Base-by-base conservation (phyloP, 1,140 invertebrate species). In the Amyelois transitella region DNA sequence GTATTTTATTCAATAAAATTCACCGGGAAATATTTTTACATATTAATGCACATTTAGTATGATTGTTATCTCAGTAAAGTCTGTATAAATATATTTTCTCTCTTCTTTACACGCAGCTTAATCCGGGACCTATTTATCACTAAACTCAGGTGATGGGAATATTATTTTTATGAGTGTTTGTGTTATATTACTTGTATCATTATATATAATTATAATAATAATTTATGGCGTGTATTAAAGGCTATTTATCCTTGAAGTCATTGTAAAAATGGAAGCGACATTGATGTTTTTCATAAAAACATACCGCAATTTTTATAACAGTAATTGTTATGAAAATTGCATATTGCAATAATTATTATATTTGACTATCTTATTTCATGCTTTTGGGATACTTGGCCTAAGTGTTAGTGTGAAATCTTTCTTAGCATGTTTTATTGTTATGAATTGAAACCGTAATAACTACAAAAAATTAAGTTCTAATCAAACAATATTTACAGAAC, bases 61-160 rank as follows among this genome's bases (percentile, higher is more conserved):
- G 44, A 64, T 54, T 66, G 56, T 55, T 69, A 58, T 56, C 58
- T 48, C 48, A 48, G 22, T 56, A 51, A 61, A 56, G 53, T 70
- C 57, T 77, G 58, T 81, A 77, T 77, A 81, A 81, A 80, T 77
- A 74, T 72, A 67, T 43, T 56, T 78, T 85, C 74, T 86, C 74
- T 88, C 78, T 75, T 72, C 72, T 87, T 88, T 88, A 85, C 88
- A 89, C 61, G 88, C 88, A 89, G 88, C 88, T 88, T 89, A 89
- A 89, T 82, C 88, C 86, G 86, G 88, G 88, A 88, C 81, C 87
- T 84, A 86, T 89, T 73, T 89, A 89, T 87, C 87, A 89, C 78
- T 88, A 88, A 88, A 88, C 69, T 64, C 84, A 89, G 88, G 86
- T 89, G 88, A 89, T 78, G 85, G 85, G 80, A 81, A 64, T 82